These are phyloP conservation scores for Nebria salina DNA, from an alignment of 2,888 invertebrate genomes.

Conservation along the genomic window DNA sequence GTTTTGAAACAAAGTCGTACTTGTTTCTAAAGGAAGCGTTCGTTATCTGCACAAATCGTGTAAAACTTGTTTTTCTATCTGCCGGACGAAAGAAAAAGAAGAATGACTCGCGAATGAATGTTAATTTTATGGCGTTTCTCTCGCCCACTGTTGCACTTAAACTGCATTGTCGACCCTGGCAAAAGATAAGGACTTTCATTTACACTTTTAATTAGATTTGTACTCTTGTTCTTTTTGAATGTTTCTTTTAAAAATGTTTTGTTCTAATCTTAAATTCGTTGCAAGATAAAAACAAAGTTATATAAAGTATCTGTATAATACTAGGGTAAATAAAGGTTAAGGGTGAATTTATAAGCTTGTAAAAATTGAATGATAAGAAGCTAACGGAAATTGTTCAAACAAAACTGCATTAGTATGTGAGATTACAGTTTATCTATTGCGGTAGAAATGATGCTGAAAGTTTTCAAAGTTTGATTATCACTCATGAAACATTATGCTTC, in stretches of 20 bases:
- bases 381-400: neutral
- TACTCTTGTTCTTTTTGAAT: constrained; percentile 19
- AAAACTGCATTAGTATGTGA: neutral
- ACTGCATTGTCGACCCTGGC: constrained; percentile 21
- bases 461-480: neutral
- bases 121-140: constrained; percentile 37
- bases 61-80: constrained; percentile 5
- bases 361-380: neutral
- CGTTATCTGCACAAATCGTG: neutral
- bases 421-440: neutral
- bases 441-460: neutral
- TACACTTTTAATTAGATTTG: constrained; percentile 43
- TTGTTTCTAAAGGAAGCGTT: neutral
- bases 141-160: constrained; percentile 35
- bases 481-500: neutral
- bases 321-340: neutral
- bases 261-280: constrained; percentile 25
- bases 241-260: constrained; percentile 34
- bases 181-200: constrained; percentile 40
- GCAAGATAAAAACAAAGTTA: neutral
- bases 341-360: neutral
- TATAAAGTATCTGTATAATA: neutral
- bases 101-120: constrained; percentile 31
- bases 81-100: constrained; percentile 21
- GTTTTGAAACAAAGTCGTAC: constrained; percentile 3